Percentiles rank a stretch among this genome's conserved stretches.
phyloP scores from a whole-genome alignment of 2,888 invertebrate species.

The Monopis laevigella region DNA sequence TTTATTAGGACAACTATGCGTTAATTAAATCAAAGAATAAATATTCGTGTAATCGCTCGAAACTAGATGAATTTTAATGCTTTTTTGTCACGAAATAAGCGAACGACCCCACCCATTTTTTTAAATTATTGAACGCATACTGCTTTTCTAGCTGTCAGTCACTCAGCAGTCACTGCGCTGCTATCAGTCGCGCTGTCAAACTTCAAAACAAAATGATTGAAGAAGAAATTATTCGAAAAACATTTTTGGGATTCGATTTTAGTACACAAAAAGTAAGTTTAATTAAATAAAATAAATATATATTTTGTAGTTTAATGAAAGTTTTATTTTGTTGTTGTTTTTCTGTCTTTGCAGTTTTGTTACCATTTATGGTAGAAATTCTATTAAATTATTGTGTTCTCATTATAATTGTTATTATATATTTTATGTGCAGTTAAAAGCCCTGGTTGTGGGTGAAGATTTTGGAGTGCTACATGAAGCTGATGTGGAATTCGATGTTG shows the following conservation, averaged over 20 bases:
- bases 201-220: conserved; percentile 39
- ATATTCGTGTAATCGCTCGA: conserved; percentile 36
- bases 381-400: no score
- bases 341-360: no score
- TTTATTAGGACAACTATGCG: neutral
- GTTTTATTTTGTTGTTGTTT: no score
- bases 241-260: conserved; percentile 85
- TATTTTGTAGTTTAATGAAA: neutral
- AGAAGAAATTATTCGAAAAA: conserved; percentile 42
- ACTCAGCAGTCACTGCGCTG: conserved; percentile 20
- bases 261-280: conserved; percentile 86
- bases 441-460: conserved; percentile 79
- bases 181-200: conserved; percentile 34
- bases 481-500: conserved; percentile 89
- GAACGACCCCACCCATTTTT: conserved; percentile 2
- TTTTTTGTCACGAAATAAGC: conserved; percentile 37
- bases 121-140: conserved; percentile 9
- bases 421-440: conserved; percentile 90
- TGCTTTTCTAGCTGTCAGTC: neutral
- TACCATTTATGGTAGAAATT: no score
- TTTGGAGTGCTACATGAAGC: conserved; percentile 80
- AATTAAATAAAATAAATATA: neutral
- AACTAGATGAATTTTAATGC: conserved; percentile 21
- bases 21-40: conserved; percentile 16
- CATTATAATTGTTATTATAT: no score